Evolutionary conservation across 2,113 vertebrate genomes (phyloP), one percentile per base, ranked within the genome.

Genomic region (Cavia aperea): DNA sequence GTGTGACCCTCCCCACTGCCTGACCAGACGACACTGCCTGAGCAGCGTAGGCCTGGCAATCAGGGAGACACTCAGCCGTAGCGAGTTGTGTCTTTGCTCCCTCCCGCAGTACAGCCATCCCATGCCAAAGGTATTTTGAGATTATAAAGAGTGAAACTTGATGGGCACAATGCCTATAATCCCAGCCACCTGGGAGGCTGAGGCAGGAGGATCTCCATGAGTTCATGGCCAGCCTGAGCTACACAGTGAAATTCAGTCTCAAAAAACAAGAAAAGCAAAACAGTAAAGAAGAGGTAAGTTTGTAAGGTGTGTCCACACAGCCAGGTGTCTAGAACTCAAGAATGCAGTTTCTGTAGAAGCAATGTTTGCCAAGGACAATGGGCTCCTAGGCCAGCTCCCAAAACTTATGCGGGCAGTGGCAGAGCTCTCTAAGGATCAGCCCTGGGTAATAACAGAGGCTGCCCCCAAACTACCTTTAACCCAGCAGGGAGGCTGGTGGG

Each of bases 401-500:
- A 36, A 66, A 46, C 24, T 26, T 31, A 2, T 26, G 23, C 9
- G 72, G 21, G 11, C 39, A 75, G 13, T 39, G 39, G 39, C 39
- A 39, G 39, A 39, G 39, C 39, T 39, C 39, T 39, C 39, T 39
- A 39, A 39, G 39, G 39, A 39, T 26, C 72, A 26, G 39, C 39
- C 39, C 86, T n/a, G 73, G 60, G 49, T 6, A 56, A 43, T 4
- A n/a, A n/a, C 2, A 81, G 39, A 23, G 2, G 1, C 19, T 19
- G 39, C 33, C 73, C 81, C 68, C 10, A 68, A 68, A 54, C 43
- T n/a, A 58, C 14, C n/a, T 84, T 63, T 68, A 54, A 70, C 19
- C 7, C 56, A 36, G 2, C 11, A 46, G 65, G 56, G 68, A 68
- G 62, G 9, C 43, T 79, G 2, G 12, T 3, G 15, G 0, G 0